Evolutionary conservation across 2,113 vertebrate genomes (phyloP).

Genomic region (Numida meleagris): DNA sequence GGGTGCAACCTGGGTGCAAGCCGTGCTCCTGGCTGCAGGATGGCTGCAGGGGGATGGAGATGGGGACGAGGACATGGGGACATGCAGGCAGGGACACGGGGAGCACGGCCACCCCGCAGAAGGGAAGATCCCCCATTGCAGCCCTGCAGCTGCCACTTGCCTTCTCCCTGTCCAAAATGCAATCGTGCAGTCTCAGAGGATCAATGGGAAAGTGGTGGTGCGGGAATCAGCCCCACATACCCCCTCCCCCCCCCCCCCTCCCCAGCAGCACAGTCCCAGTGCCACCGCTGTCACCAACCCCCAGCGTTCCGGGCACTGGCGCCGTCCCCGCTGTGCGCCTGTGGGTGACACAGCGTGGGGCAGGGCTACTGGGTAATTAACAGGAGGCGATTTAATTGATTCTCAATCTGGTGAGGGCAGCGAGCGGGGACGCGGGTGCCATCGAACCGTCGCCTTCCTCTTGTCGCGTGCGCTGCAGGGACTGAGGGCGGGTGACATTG

Average conservation of each 20-base stretch:
- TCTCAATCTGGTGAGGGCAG: neutral
- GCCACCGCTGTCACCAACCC: accelerated
- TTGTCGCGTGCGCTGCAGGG: no score
- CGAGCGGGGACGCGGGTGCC: neutral
- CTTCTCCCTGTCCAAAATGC: neutral
- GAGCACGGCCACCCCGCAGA: neutral
- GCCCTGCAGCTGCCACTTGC: neutral
- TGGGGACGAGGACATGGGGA: neutral
- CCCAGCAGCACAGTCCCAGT: accelerated
- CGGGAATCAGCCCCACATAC: neutral
- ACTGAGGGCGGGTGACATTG: neutral
- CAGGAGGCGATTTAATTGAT: slow-evolving; percentile 1
- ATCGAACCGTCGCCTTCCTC: neutral
- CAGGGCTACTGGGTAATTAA: slow-evolving; percentile 8
- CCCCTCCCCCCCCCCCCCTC: neutral
- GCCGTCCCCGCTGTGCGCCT: neutral
- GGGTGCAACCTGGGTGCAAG: no score
- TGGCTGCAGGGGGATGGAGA: neutral
- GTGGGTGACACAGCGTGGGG: neutral
- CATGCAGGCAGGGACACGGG: neutral
- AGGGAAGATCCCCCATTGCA: neutral
- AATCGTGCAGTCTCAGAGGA: accelerated
- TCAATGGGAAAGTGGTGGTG: accelerated
- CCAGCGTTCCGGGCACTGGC: accelerated
- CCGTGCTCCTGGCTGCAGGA: no score